Percentiles rank a stretch among this genome's conserved stretches.
Evolutionary conservation across 2,888 invertebrate genomes (phyloP).

Genomic region (Drosophila tanythrix): DNA sequence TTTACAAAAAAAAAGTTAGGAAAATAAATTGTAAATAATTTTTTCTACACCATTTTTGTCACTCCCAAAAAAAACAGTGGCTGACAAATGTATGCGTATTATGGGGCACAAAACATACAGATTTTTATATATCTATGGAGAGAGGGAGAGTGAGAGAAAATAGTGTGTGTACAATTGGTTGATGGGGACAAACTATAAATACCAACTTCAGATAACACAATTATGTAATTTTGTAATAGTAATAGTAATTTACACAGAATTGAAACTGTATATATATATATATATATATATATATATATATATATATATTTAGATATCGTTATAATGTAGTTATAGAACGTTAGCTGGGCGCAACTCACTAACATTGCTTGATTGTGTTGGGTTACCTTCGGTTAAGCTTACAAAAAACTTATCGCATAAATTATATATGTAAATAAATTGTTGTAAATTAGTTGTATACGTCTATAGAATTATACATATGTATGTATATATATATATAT

Average conservation of each 20-base stretch:
- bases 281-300: conserved; percentile 20
- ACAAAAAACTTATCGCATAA: conserved; percentile 72
- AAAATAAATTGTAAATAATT: conserved; percentile 61
- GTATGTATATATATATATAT: conserved; percentile 38
- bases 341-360: conserved; percentile 69
- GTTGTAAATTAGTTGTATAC: conserved; percentile 69
- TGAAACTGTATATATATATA: conserved; percentile 27
- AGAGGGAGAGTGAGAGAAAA: conserved; percentile 15
- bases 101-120: conserved; percentile 57
- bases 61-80: conserved; percentile 12
- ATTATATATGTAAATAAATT: conserved; percentile 79
- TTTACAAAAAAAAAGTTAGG: conserved; percentile 26
- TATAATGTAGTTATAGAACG: conserved; percentile 49
- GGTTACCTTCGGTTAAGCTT: conserved; percentile 58
- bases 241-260: conserved; percentile 53
- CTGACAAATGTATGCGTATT: conserved; percentile 67
- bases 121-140: conserved; percentile 16
- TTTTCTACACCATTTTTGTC: conserved; percentile 14
- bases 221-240: conserved; percentile 49
- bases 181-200: conserved; percentile 16
- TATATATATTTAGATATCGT: conserved; percentile 30
- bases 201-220: conserved; percentile 45
- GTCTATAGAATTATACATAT: conserved; percentile 36
- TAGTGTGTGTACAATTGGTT: conserved; percentile 35
- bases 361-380: conserved; percentile 80